A percentile compares a stretch with the other conserved stretches of the same genome.
These are phyloP conservation scores for Botia kubotai DNA, from an alignment of 2,797 vertebrate genomes.

Conservation along the genomic window DNA sequence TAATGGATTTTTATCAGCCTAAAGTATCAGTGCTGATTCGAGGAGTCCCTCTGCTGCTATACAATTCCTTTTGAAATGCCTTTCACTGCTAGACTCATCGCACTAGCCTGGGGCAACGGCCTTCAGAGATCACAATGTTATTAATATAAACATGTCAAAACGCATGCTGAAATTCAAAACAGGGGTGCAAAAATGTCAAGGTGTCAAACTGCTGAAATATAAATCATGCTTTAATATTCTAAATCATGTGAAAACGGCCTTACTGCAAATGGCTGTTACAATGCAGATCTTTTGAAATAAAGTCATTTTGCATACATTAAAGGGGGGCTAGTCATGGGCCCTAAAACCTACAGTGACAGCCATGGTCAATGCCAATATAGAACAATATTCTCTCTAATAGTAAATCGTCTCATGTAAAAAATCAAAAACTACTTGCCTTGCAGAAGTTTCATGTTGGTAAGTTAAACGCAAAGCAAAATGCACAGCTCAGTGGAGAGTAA, in stretches of 20 bases:
- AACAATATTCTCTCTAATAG: neutral
- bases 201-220: constrained; percentile 75
- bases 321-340: neutral
- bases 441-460: neutral
- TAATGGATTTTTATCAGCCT: constrained; percentile 85
- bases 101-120: constrained; percentile 82
- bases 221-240: constrained; percentile 82
- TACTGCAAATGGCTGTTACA: constrained; percentile 68
- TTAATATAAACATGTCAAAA: constrained; percentile 87
- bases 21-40: constrained; percentile 81
- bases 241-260: constrained; percentile 75
- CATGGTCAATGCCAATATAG: neutral
- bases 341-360: neutral
- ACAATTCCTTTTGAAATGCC: constrained; percentile 85
- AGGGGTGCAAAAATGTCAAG: constrained; percentile 83
- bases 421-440: neutral
- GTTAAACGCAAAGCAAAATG: neutral
- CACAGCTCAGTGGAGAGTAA: too few relatives aligned
- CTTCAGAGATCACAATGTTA: constrained; percentile 86
- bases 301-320: constrained; percentile 63
- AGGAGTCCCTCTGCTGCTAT: constrained; percentile 83
- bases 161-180: constrained; percentile 83
- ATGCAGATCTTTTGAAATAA: constrained; percentile 72
- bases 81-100: constrained; percentile 84
- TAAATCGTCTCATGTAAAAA: neutral